A percentile compares a stretch with the other conserved stretches of the same genome.
Conservation (phyloP, 2,797 vertebrate species). For the Sebastes itinus region DNA sequence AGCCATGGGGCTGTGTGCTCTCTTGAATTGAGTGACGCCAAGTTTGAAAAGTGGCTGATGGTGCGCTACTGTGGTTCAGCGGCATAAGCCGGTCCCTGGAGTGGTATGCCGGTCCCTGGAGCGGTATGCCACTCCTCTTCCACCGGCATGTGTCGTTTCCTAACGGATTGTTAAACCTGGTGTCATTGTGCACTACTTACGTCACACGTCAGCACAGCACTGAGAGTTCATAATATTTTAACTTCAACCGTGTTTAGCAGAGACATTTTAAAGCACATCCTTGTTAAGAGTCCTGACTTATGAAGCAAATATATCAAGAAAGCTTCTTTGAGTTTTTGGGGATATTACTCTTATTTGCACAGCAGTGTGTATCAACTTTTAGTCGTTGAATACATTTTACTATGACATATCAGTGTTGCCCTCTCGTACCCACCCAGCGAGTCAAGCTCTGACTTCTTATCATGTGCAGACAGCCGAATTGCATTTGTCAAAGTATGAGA, state of each 20-base stretch:
- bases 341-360: neutral
- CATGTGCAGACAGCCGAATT: neutral
- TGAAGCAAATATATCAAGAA: neutral
- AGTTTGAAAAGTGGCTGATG: too few species aligned
- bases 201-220: neutral
- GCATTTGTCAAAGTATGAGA: neutral
- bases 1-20: neutral
- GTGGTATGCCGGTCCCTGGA: too few species aligned
- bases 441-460: neutral
- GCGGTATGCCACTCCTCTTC: too few species aligned
- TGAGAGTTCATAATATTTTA: neutral
- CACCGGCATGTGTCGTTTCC: too few species aligned
- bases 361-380: neutral
- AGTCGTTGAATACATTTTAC: too few species aligned
- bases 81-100: too few species aligned
- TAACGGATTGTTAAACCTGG: neutral
- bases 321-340: neutral
- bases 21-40: rapidly evolving
- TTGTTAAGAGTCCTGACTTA: neutral
- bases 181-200: neutral
- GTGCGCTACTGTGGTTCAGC: too few species aligned
- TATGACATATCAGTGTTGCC: too few species aligned
- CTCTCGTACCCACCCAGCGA: too few species aligned
- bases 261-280: neutral
- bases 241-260: neutral